phyloP scores from a whole-genome alignment of 53 echinoderm and acorn worm genomes.

The Echinometra lucunter region DNA sequence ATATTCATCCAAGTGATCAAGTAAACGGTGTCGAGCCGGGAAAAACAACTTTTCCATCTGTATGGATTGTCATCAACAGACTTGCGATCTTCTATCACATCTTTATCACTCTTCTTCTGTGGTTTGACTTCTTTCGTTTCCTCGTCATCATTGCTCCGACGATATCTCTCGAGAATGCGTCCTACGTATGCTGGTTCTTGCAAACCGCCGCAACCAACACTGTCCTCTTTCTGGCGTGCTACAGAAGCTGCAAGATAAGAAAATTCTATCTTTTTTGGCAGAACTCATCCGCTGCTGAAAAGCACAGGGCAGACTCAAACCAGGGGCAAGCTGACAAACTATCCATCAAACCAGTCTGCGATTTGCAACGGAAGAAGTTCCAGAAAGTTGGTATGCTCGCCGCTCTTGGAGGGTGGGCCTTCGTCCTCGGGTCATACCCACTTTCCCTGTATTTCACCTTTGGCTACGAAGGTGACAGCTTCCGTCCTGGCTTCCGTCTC shows the following conservation, averaged over 20 bases:
- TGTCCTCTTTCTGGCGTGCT: conserved; percentile 44
- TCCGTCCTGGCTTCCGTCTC: not conserved
- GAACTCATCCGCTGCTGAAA: conserved; percentile 3
- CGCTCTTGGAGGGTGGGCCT: conserved; percentile 9
- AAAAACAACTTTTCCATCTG: not conserved
- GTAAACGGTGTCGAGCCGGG: not conserved
- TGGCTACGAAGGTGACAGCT: not conserved
- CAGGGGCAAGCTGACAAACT: not conserved
- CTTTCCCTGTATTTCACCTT: conserved; percentile 47
- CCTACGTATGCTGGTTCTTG: conserved; percentile 43
- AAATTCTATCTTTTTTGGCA: not conserved
- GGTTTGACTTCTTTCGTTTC: conserved; percentile 57
- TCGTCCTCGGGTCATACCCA: not conserved
- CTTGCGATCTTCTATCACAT: conserved; percentile 31
- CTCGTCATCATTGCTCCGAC: not conserved
- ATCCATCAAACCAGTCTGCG: not conserved
- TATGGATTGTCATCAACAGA: not conserved
- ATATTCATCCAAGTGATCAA: not conserved
- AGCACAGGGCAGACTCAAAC: not conserved
- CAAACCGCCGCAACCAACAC: conserved; percentile 53
- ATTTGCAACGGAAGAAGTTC: conserved; percentile 17
- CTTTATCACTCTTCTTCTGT: conserved; percentile 1
- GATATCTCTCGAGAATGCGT: not conserved
- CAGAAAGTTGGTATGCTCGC: conserved; percentile 10
- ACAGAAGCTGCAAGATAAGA: not conserved